Evolutionary conservation across 1,140 invertebrate genomes (phyloP), one percentile per base, ranked within the genome.

Genomic region (Drosophila kanapiae): DNA sequence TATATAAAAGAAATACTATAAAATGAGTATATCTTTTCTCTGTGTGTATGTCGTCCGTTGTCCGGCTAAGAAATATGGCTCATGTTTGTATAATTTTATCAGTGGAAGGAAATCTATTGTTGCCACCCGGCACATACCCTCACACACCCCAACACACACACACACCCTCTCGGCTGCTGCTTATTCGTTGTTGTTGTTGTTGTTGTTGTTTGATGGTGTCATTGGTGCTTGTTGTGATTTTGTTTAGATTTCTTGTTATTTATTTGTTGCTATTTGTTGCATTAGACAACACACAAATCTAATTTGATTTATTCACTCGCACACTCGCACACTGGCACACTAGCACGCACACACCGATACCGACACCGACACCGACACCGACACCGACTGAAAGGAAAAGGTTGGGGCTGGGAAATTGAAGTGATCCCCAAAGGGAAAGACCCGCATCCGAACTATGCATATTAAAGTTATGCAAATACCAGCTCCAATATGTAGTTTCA

Each of bases 231-330:
- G 74, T 88, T 84, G 80, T 78, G 72, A 90, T 84, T 85, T 81
- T 77, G 69, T 90, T 77, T 90, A 78, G 85, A 85, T 88, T 79
- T 88, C 78, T 67, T 84, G 85, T 88, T 88, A 84, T 88, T 84
- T 90, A 90, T 88, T 88, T 90, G 76, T 80, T 78, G 61, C 67
- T 74, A 78, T 80, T 80, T 80, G 84, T 88, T 85, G 77, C 81
- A 90, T 77, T 70, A 80, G 78, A 82, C 56, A 87, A 87, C 71
- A 87, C 68, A 87, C 68, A 87, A 87, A 87, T 87, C 80, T 80
- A 82, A 82, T 87, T 87, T 87, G 83, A 87, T 87, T 87, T 87
- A 87, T 87, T 84, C 77, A 80, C 58, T 43, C 53, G 45, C 65
- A 47, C 38, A 54, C 33, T 38, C 40, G 16, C 57, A 49, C 38